Evolutionary conservation across 2,888 invertebrate genomes (phyloP).

Genomic region (Lepidocyrtoides sp.): DNA sequence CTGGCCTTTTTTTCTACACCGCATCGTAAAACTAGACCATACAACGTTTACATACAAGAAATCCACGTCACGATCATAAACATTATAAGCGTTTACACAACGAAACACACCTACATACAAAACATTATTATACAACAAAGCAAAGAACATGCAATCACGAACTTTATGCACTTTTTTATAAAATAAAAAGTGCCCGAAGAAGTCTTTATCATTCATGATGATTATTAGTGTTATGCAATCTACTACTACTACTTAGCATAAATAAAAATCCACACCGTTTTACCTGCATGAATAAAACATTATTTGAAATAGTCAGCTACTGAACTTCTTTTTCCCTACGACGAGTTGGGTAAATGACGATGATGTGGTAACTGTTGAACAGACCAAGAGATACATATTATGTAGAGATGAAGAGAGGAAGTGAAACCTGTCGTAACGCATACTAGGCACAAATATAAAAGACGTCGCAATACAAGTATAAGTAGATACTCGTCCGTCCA

Average conservation of each 20-base stretch:
- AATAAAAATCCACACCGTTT: conserved; percentile 42
- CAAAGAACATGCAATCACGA: conserved; percentile 26
- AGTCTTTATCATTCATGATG: conserved; percentile 18
- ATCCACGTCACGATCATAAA: not conserved
- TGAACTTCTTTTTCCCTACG: not conserved
- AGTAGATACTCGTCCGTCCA: too few relatives aligned
- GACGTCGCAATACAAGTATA: too few relatives aligned
- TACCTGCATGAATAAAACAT: conserved; percentile 14
- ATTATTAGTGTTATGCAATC: conserved; percentile 62
- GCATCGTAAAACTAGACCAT: not conserved
- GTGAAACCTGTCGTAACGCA: conserved; percentile 22
- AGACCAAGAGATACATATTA: too few relatives aligned
- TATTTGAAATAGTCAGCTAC: not conserved
- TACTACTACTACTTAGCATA: conserved; percentile 65
- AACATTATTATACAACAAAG: not conserved
- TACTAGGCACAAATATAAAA: too few relatives aligned
- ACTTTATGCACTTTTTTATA: conserved; percentile 21
- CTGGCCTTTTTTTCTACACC: not conserved
- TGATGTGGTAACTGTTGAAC: conserved; percentile 41
- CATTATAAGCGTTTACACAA: not conserved
- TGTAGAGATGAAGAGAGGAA: not conserved
- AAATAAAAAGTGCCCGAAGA: not conserved
- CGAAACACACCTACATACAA: not conserved
- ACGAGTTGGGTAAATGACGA: not conserved
- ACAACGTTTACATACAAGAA: not conserved